Evolutionary conservation across 1,140 invertebrate genomes (phyloP).

Genomic region (Eueides isabella): DNA sequence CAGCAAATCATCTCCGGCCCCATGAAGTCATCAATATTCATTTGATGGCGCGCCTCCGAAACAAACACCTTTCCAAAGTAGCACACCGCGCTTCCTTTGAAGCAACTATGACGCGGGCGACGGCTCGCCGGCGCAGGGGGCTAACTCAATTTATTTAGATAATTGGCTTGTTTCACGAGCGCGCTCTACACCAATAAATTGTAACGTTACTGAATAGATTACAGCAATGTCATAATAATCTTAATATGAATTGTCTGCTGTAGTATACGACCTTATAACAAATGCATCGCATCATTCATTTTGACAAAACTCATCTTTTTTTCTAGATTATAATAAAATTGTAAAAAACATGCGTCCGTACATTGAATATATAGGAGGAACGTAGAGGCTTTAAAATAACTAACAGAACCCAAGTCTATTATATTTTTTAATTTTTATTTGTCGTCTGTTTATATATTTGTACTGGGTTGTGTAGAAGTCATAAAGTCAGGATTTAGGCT

Average conservation of each 20-base stretch:
- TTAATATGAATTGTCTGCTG: constrained; percentile 28
- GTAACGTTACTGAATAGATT: constrained; percentile 57
- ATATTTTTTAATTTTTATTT: too few relatives aligned
- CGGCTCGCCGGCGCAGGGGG: constrained; percentile 50
- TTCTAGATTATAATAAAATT: too few relatives aligned
- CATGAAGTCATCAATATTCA: constrained; percentile 81
- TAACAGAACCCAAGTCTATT: too few relatives aligned
- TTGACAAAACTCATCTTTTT: too few relatives aligned
- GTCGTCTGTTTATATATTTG: too few relatives aligned
- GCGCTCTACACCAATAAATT: constrained; percentile 58
- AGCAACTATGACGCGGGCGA: constrained; percentile 64
- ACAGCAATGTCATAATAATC: constrained; percentile 48
- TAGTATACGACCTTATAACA: not conserved
- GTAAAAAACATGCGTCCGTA: too few relatives aligned
- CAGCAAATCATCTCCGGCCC: constrained; percentile 79
- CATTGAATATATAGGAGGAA: too few relatives aligned
- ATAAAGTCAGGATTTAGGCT: too few relatives aligned
- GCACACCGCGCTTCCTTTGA: constrained; percentile 70
- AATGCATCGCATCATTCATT: too few relatives aligned
- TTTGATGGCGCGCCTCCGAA: constrained; percentile 77
- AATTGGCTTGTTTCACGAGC: constrained; percentile 76
- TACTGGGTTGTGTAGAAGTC: too few relatives aligned
- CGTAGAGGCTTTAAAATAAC: too few relatives aligned
- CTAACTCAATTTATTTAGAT: constrained; percentile 79
- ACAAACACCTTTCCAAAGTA: constrained; percentile 77